A percentile compares a stretch with the other conserved stretches of the same genome.
phyloP scores from a whole-genome alignment of 23 tunicate species.

The Aplidium turbinatum region DNA sequence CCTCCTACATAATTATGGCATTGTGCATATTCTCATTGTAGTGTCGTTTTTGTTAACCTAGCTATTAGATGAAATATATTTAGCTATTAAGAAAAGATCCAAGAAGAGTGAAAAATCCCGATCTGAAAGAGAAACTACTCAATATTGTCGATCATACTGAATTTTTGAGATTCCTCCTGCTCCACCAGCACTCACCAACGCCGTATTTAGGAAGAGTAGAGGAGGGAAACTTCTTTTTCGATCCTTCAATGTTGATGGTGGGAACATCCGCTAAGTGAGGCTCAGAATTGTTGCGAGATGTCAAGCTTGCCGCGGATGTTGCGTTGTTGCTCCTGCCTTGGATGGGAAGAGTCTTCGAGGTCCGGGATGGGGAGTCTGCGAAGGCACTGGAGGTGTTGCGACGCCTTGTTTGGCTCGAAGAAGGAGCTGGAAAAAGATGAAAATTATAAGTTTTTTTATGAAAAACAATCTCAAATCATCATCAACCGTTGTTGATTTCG shows the following conservation, averaged over 20 bases:
- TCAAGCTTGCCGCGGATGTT: slow-evolving; percentile 38
- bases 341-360: slow-evolving; percentile 80
- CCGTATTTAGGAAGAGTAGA: slow-evolving; percentile 85
- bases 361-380: slow-evolving; percentile 73
- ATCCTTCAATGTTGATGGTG: slow-evolving; percentile 45
- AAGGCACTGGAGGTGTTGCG: slow-evolving; percentile 12
- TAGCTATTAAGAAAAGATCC: too few relatives aligned
- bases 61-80: too few relatives aligned
- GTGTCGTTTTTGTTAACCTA: too few relatives aligned
- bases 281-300: slow-evolving; percentile 78
- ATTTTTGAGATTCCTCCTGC: too few relatives aligned
- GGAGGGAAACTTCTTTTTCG: slow-evolving; percentile 54
- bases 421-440: slow-evolving; percentile 38
- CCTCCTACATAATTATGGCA: too few relatives aligned
- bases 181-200: slow-evolving; percentile 31
- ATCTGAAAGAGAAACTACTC: too few relatives aligned
- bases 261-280: slow-evolving; percentile 64
- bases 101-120: too few relatives aligned
- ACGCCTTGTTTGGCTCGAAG: slow-evolving; percentile 51
- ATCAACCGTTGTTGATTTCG: too few relatives aligned
- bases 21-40: too few relatives aligned
- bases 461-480: too few relatives aligned
- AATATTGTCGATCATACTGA: neutral
- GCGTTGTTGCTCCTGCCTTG: slow-evolving; percentile 24
- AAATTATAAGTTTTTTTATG: too few relatives aligned